Base-by-base conservation (phyloP, 2,888 invertebrate species). In the Magallana nippona region DNA sequence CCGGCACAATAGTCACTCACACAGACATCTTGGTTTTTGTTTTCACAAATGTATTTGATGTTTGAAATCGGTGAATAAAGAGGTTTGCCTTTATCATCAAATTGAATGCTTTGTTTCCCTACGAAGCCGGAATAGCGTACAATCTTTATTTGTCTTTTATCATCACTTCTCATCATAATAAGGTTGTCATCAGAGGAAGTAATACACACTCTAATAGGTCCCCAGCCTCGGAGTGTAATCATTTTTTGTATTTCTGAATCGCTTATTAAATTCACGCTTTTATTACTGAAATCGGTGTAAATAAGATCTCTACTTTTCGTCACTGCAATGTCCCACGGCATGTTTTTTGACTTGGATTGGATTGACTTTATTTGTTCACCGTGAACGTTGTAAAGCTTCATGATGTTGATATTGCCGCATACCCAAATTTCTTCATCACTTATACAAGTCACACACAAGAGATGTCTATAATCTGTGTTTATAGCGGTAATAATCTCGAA, bases 11-110 rank as follows among this genome's bases (percentile, higher is more conserved):
- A 58, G 58, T 58, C 58, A 58, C 17, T n/a, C 58, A 58, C 58
- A 58, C 58, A 58, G 58, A 58, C n/a, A 58, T 58, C 58, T n/a
- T 17, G 58, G 58, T 58, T 58, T n/a, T n/a, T 58, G 58, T 58
- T 58, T n/a, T 58, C 58, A 58, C 58, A 17, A n/a, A 58, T 58
- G 58, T 58, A 58, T 32, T 32, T 32, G 32, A 32, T 32, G n/a
- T 13, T 3, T 1, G 32, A 32, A 58, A 3, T n/a, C 3, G 58
- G n/a, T 58, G 13, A 58, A 58, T 58, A 58, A 15, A 58, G 58
- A 58, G 58, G 58, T 17, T n/a, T 15, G n/a, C 58, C 58, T n/a
- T 58, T 15, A 13, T 58, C 58, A 58, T 58, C 58, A 58, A 58
- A 58, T n/a, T 58, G 58, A 58, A 58, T 58, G 15, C 58, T 8